Evolutionary conservation across 2,113 vertebrate species (phyloP).

Genomic region (Coptodon rendalli): DNA sequence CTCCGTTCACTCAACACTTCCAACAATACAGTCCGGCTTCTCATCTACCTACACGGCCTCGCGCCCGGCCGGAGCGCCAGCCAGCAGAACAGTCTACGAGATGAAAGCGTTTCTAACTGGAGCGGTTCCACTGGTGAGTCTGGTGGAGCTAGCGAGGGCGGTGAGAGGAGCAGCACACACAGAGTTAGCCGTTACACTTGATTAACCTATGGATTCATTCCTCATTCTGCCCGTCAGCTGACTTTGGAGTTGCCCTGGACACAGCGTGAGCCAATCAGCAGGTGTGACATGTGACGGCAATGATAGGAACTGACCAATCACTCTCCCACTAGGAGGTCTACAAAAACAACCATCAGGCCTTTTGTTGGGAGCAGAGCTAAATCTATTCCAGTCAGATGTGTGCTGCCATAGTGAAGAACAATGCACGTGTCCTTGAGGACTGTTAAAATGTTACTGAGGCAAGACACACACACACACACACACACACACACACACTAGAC

Average conservation of each 20-base stretch:
- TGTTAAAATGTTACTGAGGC: neutral
- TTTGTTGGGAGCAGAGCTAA: conserved; percentile 29
- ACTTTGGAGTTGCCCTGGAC: conserved; percentile 9
- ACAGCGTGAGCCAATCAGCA: conserved; percentile 58
- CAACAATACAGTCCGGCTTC: conserved; percentile 45
- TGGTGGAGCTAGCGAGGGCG: neutral
- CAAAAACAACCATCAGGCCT: conserved; percentile 44
- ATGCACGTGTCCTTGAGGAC: neutral
- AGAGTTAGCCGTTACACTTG: neutral
- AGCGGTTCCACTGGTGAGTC: conserved; percentile 1
- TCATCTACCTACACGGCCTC: conserved; percentile 14
- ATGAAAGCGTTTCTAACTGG: conserved; percentile 43
- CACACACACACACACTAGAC: neutral
- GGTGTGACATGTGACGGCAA: conserved; percentile 56
- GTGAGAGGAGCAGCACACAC: conserved; percentile 7
- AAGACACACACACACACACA: neutral
- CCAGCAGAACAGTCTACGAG: conserved; percentile 20
- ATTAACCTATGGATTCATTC: conserved; percentile 22
- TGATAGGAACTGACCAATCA: conserved; percentile 60
- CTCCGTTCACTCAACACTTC: conserved; percentile 57
- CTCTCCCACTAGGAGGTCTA: conserved; percentile 46
- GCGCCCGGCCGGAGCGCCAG: neutral
- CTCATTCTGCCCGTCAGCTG: conserved; percentile 12
- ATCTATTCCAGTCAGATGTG: conserved; percentile 22
- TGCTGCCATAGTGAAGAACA: conserved; percentile 14